Conservation (phyloP, 1,140 invertebrate species). For the Zaprionus ornatus region DNA sequence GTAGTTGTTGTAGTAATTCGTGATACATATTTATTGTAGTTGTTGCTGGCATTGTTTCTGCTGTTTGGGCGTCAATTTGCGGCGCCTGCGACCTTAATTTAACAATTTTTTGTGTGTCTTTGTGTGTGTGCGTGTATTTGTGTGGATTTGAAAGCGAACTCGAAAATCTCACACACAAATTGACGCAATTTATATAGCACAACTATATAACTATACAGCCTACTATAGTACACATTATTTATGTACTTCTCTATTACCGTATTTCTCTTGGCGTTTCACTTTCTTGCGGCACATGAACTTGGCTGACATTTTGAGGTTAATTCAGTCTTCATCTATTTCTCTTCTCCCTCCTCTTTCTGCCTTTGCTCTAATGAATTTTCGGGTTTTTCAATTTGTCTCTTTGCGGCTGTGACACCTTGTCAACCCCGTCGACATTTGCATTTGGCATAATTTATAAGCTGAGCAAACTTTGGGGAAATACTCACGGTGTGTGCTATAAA, state of each 20-base stretch:
- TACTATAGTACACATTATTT: background rate
- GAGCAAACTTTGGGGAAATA: background rate
- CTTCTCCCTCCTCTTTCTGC: background rate
- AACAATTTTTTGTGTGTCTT: slow-evolving; percentile 10
- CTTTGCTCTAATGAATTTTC: slow-evolving; percentile 9
- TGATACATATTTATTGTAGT: slow-evolving; percentile 5
- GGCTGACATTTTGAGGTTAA: slow-evolving; percentile 18
- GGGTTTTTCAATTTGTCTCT: slow-evolving; percentile 9
- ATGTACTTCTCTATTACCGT: background rate
- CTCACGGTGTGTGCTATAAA: background rate
- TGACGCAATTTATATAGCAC: slow-evolving; percentile 5
- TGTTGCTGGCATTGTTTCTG: slow-evolving; percentile 11
- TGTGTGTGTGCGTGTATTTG: background rate
- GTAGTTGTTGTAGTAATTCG: slow-evolving; percentile 23
- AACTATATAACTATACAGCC: background rate
- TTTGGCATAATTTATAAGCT: slow-evolving; percentile 11
- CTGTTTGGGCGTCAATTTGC: slow-evolving; percentile 35
- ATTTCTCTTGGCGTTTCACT: slow-evolving; percentile 3
- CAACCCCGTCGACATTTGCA: background rate
- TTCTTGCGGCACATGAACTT: slow-evolving; percentile 30
- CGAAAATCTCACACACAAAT: slow-evolving; percentile 18
- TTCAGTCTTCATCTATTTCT: slow-evolving; percentile 13
- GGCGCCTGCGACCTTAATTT: slow-evolving; percentile 39
- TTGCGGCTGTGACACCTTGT: background rate
- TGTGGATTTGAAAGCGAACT: slow-evolving; percentile 24